phyloP scores from a whole-genome alignment of 2,113 vertebrate genomes.

The Salminus brasiliensis region DNA sequence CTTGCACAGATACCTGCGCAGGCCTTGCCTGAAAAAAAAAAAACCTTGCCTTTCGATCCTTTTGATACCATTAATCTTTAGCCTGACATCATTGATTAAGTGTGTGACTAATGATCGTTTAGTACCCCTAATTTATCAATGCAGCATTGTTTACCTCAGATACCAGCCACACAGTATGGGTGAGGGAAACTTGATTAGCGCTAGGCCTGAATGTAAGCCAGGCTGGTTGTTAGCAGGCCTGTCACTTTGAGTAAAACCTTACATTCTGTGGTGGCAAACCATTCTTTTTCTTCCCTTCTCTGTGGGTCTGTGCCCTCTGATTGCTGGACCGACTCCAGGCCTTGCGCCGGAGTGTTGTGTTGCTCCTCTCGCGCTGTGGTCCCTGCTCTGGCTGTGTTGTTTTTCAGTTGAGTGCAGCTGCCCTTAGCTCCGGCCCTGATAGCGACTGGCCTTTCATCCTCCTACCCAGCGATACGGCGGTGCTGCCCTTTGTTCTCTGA shows the following conservation, averaged over 20 bases:
- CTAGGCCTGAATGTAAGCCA: neutral
- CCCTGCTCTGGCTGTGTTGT: constrained; percentile 36
- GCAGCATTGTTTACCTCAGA: constrained; percentile 41
- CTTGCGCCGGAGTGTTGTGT: constrained; percentile 1
- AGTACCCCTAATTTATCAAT: constrained; percentile 48
- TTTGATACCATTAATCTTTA: constrained; percentile 49
- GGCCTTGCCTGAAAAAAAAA: constrained; percentile 31
- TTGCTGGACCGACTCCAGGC: constrained; percentile 17
- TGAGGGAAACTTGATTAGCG: constrained; percentile 45
- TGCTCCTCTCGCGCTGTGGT: constrained; percentile 40
- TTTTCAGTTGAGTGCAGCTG: constrained; percentile 48
- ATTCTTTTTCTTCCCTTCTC: constrained; percentile 1
- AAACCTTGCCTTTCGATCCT: constrained; percentile 15
- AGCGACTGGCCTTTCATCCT: constrained; percentile 58
- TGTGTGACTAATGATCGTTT: constrained; percentile 52
- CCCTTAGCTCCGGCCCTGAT: constrained; percentile 53
- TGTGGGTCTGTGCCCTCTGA: constrained; percentile 41
- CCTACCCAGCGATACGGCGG: constrained; percentile 55
- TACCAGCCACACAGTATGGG: constrained; percentile 28
- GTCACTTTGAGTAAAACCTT: constrained; percentile 49
- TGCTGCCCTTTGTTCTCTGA: constrained; percentile 53
- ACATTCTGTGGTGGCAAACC: constrained; percentile 15
- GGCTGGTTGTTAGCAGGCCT: constrained; percentile 41
- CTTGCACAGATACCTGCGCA: neutral
- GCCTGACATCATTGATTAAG: constrained; percentile 47